Conservation (phyloP, 2,888 invertebrate species). For the Cheilosia soror region DNA sequence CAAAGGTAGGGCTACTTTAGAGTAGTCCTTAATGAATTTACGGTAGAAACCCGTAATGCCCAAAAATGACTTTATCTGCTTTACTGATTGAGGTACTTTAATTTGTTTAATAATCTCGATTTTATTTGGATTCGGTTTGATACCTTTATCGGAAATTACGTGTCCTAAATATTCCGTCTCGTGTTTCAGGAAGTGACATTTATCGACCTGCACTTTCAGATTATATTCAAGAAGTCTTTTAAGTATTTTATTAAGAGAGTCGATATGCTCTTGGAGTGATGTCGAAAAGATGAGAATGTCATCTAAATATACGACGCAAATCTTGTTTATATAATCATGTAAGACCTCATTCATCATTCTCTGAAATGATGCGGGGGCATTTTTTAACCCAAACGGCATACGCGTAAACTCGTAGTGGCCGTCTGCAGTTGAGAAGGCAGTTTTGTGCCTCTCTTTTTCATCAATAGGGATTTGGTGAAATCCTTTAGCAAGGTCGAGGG, state of each 20-base stretch:
- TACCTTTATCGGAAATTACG: conserved; percentile 49
- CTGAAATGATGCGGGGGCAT: no score
- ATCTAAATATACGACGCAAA: no score
- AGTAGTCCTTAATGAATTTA: no score
- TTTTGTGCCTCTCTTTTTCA: conserved; percentile 39
- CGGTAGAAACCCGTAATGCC: conserved; percentile 7
- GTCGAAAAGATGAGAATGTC: conserved; percentile 6
- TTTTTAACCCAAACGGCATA: neutral
- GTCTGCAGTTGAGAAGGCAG: conserved; percentile 49
- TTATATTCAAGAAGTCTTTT: conserved; percentile 5
- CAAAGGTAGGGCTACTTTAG: conserved; percentile 18
- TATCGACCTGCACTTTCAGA: conserved; percentile 11
- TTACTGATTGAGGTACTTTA: conserved; percentile 14
- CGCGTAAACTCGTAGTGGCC: conserved; percentile 47
- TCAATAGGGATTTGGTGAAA: conserved; percentile 56
- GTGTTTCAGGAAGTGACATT: conserved; percentile 12
- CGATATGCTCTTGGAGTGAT: conserved; percentile 15
- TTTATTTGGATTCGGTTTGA: conserved; percentile 58
- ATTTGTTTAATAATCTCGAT: conserved; percentile 41
- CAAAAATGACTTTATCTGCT: conserved; percentile 8
- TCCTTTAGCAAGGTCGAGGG: conserved; percentile 42
- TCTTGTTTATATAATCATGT: no score
- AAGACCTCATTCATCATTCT: no score
- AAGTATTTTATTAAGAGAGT: conserved; percentile 14
- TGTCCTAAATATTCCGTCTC: conserved; percentile 30